These are phyloP conservation scores for Distichodus sexfasciatus DNA, from an alignment of 2,797 vertebrate species.

Conservation along the genomic window DNA sequence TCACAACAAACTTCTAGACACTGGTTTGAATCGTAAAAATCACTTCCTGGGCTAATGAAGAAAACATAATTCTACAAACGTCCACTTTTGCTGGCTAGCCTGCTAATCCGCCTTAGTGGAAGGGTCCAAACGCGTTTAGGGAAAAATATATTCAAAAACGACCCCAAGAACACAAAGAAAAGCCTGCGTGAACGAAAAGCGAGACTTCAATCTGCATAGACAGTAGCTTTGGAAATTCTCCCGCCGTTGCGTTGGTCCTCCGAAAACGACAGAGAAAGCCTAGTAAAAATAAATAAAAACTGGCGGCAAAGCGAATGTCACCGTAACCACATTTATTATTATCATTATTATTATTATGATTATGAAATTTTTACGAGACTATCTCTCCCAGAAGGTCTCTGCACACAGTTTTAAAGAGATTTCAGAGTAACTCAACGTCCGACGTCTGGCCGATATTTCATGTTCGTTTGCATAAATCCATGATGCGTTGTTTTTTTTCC, in stretches of 20 bases:
- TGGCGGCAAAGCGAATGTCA: slow-evolving; percentile 26
- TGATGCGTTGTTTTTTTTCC: too few species aligned
- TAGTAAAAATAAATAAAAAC: slow-evolving; percentile 5
- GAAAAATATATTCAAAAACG: slow-evolving; percentile 54
- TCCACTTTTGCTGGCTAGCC: too few species aligned
- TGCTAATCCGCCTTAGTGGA: too few species aligned
- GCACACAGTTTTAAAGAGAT: slow-evolving; percentile 27
- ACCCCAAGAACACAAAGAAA: slow-evolving; percentile 52
- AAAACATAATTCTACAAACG: too few species aligned
- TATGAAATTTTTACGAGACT: slow-evolving; percentile 40
- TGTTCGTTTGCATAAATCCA: too few species aligned
- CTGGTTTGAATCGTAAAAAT: too few species aligned
- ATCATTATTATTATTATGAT: too few species aligned
- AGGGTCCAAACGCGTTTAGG: too few species aligned
- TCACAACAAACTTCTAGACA: too few species aligned
- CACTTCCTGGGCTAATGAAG: too few species aligned
- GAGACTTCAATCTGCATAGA: not conserved
- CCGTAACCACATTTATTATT: slow-evolving; percentile 23
- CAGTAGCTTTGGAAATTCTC: not conserved
- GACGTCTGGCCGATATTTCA: not conserved
- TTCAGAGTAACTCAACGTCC: slow-evolving; percentile 3
- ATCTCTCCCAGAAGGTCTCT: slow-evolving; percentile 28
- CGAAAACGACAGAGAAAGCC: not conserved
- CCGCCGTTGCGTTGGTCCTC: not conserved
- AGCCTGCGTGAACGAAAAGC: not conserved